Conservation (phyloP, 2,113 vertebrate species). For the Sterrhoptilus dennistouni region DNA sequence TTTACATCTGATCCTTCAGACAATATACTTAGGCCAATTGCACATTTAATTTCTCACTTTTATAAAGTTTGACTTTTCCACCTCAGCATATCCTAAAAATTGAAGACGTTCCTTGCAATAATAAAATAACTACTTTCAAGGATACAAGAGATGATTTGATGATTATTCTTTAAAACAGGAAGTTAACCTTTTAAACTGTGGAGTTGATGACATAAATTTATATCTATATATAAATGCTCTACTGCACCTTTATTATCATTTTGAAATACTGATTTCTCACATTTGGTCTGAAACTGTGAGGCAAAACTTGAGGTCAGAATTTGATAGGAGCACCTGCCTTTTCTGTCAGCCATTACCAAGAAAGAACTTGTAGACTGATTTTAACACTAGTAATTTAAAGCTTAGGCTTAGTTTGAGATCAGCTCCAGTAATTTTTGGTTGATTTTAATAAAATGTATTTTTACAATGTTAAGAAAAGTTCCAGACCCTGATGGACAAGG, state of each 20-base stretch:
- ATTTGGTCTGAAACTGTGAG: not conserved
- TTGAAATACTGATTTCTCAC: not conserved
- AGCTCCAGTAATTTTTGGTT: not conserved
- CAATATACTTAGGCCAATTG: not conserved
- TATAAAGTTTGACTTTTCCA: constrained; percentile 8
- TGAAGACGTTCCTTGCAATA: constrained; percentile 24
- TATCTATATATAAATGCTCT: constrained; percentile 7
- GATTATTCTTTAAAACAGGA: constrained; percentile 11
- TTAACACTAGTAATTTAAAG: not conserved
- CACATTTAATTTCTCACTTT: constrained; percentile 6
- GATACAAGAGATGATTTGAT: constrained; percentile 1
- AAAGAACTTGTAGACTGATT: not conserved
- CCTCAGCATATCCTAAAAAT: constrained; percentile 8
- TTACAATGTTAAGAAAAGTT: not conserved
- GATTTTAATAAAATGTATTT: not conserved
- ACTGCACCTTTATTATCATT: not conserved
- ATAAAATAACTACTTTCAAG: constrained; percentile 26
- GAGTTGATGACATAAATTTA: constrained; percentile 15
- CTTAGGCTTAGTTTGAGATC: not conserved
- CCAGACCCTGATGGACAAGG: not conserved
- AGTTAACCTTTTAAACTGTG: constrained; percentile 21
- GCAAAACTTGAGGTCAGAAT: constrained; percentile 27
- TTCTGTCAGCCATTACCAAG: not conserved
- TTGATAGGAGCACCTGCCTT: not conserved
- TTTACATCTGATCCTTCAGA: not conserved